Evolutionary conservation across 2,888 invertebrate species (phyloP), one percentile per base, ranked within the genome.

Genomic region (Dryadula phaetusa): DNA sequence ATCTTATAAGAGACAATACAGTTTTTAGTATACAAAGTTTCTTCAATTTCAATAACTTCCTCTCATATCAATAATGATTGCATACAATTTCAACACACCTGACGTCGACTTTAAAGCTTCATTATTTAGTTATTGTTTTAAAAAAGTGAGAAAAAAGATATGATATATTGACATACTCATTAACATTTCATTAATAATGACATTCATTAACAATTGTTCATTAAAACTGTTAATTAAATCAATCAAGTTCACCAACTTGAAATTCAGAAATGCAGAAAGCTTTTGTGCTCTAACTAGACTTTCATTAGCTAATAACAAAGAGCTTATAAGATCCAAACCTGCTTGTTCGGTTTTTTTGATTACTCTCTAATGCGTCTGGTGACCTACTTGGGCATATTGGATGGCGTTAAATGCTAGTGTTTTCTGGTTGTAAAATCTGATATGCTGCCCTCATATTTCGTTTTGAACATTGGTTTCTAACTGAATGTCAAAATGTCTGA

Each of bases 361-460:
- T 85, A 81, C 81, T 75, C 81, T 80, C 83, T 90, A 90, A 89
- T 90, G 89, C 78, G 89, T 90, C 88, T 89, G 85, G 86, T 82
- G 87, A 82, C 87, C 88, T 82, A 88, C 81, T 85, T 88, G 75
- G 81, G 81, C 82, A 82, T 76, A 80, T 81, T 81, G 60, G 46
- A 32, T 65, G 65, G 66, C 62, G 63, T 53, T 64, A 42, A 42
- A 46, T 12, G 28, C 16, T 25, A 32, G 28, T 18, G 16, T 25
- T 18, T 18, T 60, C 18, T 56, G 37, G 4, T 56, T 10, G 8
- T 22, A 22, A 56, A 40, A 40, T 22, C 37, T n/a, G 22, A 56
- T 22, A 34, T 22, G 22, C 28, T 20, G 8, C 34, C n/a, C 54
- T 54, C 4, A 54, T 8, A 20, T 12, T 37, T 37, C 12, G 37